Evolutionary conservation across 2,888 invertebrate species (phyloP), one percentile per base, ranked within the genome.

Genomic region (Stegophylla sp.): DNA sequence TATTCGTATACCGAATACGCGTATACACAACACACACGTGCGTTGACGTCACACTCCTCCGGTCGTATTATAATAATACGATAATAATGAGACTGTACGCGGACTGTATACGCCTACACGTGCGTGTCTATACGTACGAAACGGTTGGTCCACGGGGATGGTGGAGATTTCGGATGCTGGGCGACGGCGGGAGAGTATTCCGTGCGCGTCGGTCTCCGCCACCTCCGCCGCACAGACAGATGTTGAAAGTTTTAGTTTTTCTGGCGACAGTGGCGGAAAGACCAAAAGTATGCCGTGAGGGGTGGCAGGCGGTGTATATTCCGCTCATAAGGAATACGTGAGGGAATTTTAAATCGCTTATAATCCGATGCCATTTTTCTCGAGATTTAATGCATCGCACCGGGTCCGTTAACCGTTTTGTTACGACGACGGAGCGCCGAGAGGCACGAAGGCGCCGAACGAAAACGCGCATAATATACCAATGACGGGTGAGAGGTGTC

Each of bases 291-390:
- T 3, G 34, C 34, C 3, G 7, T 7, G 34, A 3, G 43, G 61
- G 28, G 17, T 28, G 61, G 15, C 43, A 20, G 41, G 41, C n/a
- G 48, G 17, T 51, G 34, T 63, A 48, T 63, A 34, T 75, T 76
- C 17, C 41, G 75, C 66, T 76, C 63, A 61, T 53, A 45, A 66
- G 66, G 53, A 51, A 41, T 76, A 76, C 75, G 75, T 76, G 75
- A 76, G 66, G 53, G 75, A 66, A 76, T 66, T 66, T 66, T 23
- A 76, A 76, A 76, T 76, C 75, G 75, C 53, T 66, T 76, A 76
- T 76, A 76, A 76, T 76, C 75, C 75, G 26, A 76, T 53, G 75
- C 41, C 28, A 66, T 76, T 76, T 76, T 76, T 66, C 53, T 76
- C 13, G 75, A 76, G 75, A 66, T 76, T 53, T 66, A 74, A 64